Base-by-base conservation (phyloP, 2,888 invertebrate species). In the Mactromeris polynyma region DNA sequence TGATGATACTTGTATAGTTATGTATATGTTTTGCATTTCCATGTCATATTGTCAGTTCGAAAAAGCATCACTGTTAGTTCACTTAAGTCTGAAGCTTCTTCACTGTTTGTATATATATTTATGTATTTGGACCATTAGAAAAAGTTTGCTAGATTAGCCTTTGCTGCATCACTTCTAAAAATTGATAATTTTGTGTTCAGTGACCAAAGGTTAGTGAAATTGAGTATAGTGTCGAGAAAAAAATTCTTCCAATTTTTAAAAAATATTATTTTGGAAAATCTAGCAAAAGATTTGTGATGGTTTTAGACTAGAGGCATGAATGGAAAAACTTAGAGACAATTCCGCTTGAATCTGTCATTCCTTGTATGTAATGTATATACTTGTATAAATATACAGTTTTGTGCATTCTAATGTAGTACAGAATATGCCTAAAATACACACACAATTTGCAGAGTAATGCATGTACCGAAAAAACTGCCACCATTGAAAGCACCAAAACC, bases 401-500 rank as follows among this genome's bases (percentile, higher is more conserved):
- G 58, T n/a, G n/a, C n/a, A n/a, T n/a, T n/a, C n/a, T n/a, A 46
- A 64, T 73, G 36, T 79, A 40, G 40, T 26, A 33, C 21, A 31
- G 2, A 2, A 11, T 42, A 38, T 78, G 38, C 40, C 6, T 40
- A 26, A 40, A 26, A 79, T 26, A 9, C 26, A 26, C 73, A 85
- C 73, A 86, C 36, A 77, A 85, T 80, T 91, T 91, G 64, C 90
- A 92, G 90, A 88, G 83, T 80, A 84, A 73, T 78, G 83, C 84
- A 87, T 83, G 91, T 87, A 21, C 86, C 90, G 11, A 83, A 82
- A 78, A 91, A 89, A 58, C 83, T 84, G n/a, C 88, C 89, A 33
- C 91, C 92, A 83, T 83, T 90, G 69, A 85, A 87, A 40, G 90
- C 89, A 73, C 92, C 93, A 2, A 92, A 92, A 87, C 92, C 92